Evolutionary conservation across 2,113 vertebrate species (phyloP), one percentile per base, ranked within the genome.

Genomic region (Scopus umbretta): DNA sequence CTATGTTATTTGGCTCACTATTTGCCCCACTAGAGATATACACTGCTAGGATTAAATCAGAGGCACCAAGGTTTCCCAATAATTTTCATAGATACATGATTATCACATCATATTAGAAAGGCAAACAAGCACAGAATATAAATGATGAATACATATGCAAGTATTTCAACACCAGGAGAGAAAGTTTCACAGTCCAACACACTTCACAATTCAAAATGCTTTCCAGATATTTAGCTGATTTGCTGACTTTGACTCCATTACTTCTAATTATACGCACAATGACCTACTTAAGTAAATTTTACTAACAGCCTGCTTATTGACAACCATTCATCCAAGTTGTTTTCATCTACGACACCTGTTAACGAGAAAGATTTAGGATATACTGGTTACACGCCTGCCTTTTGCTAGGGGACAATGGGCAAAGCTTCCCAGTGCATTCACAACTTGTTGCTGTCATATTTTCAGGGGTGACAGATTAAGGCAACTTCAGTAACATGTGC

Each of bases 181-280:
- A 91, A 95, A 81, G 61, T 86, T 91, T 95, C 91, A 81, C 94
- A 94, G 88, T 59, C 40, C 92, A 96, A 93, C 82, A 94, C 59
- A n/a, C 72, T 94, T 93, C 65, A 65, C 22, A 68, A 49, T 63
- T 91, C 78, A 82, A 95, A 95, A 89, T 34, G 21, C 50, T 91
- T 88, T 68, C 63, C 80, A 73, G 81, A 80, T 92, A 94, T 76
- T 91, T 72, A 5, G 1, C 42, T 87, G 73, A 26, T 87, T 88
- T n/a, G 38, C 62, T 80, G 79, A 70, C 62, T 92, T 88, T 83
- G 53, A 88, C 36, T 23, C 58, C 15, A 82, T 92, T 92, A 85
- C 47, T 95, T 95, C 92, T 92, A 94, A 91, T 82, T 96, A 92
- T 95, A 92, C 20, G 61, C 53, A 92, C 30, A 59, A 7, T 59